Percentiles rank a stretch among this genome's conserved stretches.
These are phyloP conservation scores for Helarctos malayanus DNA, from an alignment of 2,797 vertebrate species.

Conservation along the genomic window DNA sequence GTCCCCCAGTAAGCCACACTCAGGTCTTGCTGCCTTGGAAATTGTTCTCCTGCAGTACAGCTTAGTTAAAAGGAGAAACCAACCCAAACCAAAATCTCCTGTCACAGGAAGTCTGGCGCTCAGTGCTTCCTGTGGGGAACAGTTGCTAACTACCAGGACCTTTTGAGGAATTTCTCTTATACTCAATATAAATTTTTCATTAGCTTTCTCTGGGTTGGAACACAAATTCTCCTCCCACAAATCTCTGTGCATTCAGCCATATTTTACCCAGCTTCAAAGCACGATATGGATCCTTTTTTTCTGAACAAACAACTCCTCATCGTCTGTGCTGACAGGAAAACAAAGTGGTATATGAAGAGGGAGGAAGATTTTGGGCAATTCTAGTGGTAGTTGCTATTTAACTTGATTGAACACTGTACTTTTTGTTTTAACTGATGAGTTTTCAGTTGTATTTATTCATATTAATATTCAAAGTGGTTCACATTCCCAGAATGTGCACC, in stretches of 20 bases:
- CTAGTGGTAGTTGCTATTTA: slow-evolving; percentile 2
- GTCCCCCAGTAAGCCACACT: background rate
- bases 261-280: background rate
- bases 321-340: background rate
- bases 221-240: slow-evolving; percentile 10
- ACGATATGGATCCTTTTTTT: background rate
- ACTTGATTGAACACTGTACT: background rate
- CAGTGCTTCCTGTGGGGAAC: background rate
- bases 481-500: background rate
- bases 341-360: background rate
- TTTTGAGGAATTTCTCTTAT: background rate
- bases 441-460: background rate
- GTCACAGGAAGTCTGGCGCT: background rate
- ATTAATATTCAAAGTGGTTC: background rate
- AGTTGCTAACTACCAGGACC: background rate
- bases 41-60: background rate
- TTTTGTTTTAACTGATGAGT: background rate
- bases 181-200: background rate
- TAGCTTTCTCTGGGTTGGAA: slow-evolving; percentile 12
- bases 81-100: background rate
- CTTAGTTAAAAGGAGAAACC: background rate
- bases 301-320: background rate
- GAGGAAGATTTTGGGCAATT: background rate
- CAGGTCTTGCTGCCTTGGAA: background rate
- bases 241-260: background rate